Evolutionary conservation across 2,113 vertebrate species (phyloP), one percentile per base, ranked within the genome.

Genomic region (Seriola dumerili): DNA sequence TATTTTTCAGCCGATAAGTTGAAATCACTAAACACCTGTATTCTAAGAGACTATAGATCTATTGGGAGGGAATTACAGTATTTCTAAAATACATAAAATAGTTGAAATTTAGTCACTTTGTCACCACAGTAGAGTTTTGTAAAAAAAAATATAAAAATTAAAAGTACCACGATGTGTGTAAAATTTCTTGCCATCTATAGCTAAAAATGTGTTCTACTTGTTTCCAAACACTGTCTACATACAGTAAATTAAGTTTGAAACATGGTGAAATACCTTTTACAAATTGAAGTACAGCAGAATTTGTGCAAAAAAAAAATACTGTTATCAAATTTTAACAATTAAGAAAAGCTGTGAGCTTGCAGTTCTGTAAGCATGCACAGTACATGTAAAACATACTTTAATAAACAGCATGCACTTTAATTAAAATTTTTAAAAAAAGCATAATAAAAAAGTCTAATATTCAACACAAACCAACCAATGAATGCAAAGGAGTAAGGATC

Each of bases 391-490:
- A 75, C 72, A 84, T 32, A 89, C 72, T 40, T 78, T 21, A 85
- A 88, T 34, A 74, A 87, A 74, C 36, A 80, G 69, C 88, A 91
- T 90, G 91, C 85, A 86, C 64, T 78, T 70, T 78, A 61, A 36
- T 54, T 54, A 78, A 81, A 81, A 46, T 4, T 66, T 55, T n/a
- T 11, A 42, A 42, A 40, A 40, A 78, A 78, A 50, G 8, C 8
- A 61, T 9, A 4, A 71, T 65, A 72, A 70, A 61, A 73, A 74
- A 23, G 61, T 7, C 50, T 65, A 58, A 68, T 59, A 80, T 50
- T 83, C 32, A 58, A 55, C n/a, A 86, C 81, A 29, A 73, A 71
- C 21, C 48, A 67, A 64, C n/a, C 36, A 71, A 46, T 29, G n/a
- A 83, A 79, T 71, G 48, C 46, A 85, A 84, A 72, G 29, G 29